Evolutionary conservation across 2,888 invertebrate species (phyloP), one percentile per base, ranked within the genome.

Genomic region (Cantharis rufa): DNA sequence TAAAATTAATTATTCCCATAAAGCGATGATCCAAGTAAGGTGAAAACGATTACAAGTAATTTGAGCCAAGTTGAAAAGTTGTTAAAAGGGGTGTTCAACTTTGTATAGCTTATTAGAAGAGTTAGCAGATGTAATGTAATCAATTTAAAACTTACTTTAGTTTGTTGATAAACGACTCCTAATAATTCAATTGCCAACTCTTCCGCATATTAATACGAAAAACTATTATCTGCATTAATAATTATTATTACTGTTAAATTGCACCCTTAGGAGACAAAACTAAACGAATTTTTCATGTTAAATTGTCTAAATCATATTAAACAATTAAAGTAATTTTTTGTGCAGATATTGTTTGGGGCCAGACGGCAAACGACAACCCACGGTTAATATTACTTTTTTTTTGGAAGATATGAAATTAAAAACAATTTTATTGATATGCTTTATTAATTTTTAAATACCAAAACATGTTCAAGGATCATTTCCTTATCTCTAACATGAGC

Each of bases 1-100:
- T 11, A 13, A 70, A 70, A 70, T 70, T 61, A 32, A 70, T 48
- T 70, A 70, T 32, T 70, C 69, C n/a, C n/a, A n/a, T 48, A 10
- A 70, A 48, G 69, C 2, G 32, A 48, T 7, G 32, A 48, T n/a
- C 21, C 18, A 32, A 28, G 61, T 48, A 70, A 70, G 69, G 69
- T 70, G 69, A 48, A 70, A 70, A 70, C 69, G 69, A 48, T 48
- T 48, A 48, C 48, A 48, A 48, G 48, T 48, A 48, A 48, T 48
- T 48, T n/a, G n/a, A n/a, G 7, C 48, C 7, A 48, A 48, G 7
- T 48, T 48, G 48, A 48, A 48, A 48, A 48, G 48, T 48, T 48
- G 48, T 48, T 48, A 48, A 48, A 48, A 48, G 48, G 48, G 48
- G 48, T 7, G 48, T n/a, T 48, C 48, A 48, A 48, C 48, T 48